These are phyloP conservation scores for Acanthosoma haemorrhoidale DNA, from an alignment of 2,888 invertebrate genomes.

Conservation along the genomic window DNA sequence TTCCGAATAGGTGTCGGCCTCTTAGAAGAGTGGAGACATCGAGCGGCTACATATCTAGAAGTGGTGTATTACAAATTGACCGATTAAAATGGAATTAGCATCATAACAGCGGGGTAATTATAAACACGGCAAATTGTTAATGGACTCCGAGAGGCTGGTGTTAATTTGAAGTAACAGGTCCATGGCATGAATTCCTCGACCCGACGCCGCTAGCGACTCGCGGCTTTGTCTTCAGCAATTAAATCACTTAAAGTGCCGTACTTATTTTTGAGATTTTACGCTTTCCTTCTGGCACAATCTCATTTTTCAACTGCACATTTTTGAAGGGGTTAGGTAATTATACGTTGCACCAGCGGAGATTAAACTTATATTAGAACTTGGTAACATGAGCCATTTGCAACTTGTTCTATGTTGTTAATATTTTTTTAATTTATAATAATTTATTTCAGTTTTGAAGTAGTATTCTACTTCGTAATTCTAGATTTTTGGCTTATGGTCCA, in stretches of 20 bases:
- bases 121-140: slow-evolving; percentile 3
- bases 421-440: too few relatives aligned
- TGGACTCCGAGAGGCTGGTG: neutral
- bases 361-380: too few relatives aligned
- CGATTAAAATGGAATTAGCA: neutral
- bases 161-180: slow-evolving; percentile 3
- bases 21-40: too few relatives aligned
- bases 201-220: neutral
- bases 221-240: neutral
- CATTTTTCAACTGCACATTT: neutral
- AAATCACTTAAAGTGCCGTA: neutral
- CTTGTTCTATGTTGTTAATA: too few relatives aligned
- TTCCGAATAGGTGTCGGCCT: neutral
- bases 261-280: neutral
- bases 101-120: neutral
- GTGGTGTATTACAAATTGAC: slow-evolving; percentile 1
- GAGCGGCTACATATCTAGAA: neutral
- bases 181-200: neutral
- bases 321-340: too few relatives aligned
- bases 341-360: neutral
- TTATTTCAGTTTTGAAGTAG: too few relatives aligned
- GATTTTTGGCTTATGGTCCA: too few relatives aligned
- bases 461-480: too few relatives aligned
- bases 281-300: neutral
- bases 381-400: too few relatives aligned